Evolutionary conservation across 1,140 invertebrate species (phyloP).

Genomic region (Cepaea nemoralis): DNA sequence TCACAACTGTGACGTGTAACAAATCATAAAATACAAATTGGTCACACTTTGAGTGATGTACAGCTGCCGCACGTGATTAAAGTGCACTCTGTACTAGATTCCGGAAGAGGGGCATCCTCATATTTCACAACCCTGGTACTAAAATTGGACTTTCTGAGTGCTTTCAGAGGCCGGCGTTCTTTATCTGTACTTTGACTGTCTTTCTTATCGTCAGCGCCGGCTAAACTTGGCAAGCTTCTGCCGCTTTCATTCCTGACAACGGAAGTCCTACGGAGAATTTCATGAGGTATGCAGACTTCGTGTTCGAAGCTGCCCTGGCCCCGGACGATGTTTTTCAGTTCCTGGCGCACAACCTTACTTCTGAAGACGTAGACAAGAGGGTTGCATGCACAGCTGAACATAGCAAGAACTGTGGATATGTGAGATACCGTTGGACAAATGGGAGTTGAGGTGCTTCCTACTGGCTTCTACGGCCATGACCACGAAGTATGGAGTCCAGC

Average conservation of each 20-base stretch:
- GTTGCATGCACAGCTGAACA: constrained; percentile 72
- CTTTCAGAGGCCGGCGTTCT: neutral
- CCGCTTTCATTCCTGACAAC: constrained; percentile 9
- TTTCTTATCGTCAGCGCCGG: neutral
- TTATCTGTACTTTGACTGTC: neutral
- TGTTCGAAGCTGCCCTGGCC: neutral
- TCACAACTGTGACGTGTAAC: too few relatives aligned
- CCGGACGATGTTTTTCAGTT: neutral
- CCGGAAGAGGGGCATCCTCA: neutral
- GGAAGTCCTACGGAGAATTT: neutral
- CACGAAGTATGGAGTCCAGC: constrained; percentile 75
- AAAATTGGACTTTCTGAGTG: neutral
- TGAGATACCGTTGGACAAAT: constrained; percentile 55
- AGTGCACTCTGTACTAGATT: neutral
- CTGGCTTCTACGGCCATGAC: constrained; percentile 63
- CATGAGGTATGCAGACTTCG: constrained; percentile 19
- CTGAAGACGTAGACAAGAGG: constrained; percentile 77
- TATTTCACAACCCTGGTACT: neutral
- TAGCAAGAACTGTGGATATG: constrained; percentile 64
- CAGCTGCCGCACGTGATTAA: neutral
- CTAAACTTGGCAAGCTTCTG: neutral
- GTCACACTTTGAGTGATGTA: neutral
- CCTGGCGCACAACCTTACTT: constrained; percentile 70
- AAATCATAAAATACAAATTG: too few relatives aligned
- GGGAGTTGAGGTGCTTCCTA: constrained; percentile 45